These are phyloP conservation scores for Nylanderia fulva DNA, from an alignment of 1,140 invertebrate genomes.

Conservation along the genomic window DNA sequence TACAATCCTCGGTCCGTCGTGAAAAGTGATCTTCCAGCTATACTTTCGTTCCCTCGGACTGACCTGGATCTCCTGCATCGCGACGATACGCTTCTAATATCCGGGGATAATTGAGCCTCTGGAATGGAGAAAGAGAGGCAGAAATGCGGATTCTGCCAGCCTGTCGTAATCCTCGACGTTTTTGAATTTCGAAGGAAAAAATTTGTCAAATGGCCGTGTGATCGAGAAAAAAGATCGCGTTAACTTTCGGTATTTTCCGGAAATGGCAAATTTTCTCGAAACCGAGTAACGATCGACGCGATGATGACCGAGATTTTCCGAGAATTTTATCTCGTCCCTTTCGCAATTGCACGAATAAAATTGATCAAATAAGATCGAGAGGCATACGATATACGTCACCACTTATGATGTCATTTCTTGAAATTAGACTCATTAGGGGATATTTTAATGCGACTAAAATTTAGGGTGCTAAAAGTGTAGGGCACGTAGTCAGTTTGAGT, in stretches of 20 bases:
- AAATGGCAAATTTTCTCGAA: neutral
- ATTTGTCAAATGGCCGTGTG: conserved; percentile 30
- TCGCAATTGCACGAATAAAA: neutral
- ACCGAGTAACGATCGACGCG: neutral
- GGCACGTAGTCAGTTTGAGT: neutral
- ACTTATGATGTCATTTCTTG: neutral
- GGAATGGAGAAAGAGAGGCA: neutral
- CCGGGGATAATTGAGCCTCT: conserved; percentile 47
- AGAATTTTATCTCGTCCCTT: neutral
- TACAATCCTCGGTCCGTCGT: conserved; percentile 11
- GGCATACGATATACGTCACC: neutral
- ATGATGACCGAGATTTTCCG: conserved; percentile 23
- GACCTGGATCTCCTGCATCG: conserved; percentile 45
- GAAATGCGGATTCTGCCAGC: neutral
- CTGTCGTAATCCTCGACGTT: conserved; percentile 33
- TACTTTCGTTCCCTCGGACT: conserved; percentile 9
- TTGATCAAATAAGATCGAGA: neutral
- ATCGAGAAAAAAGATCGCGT: conserved; percentile 19
- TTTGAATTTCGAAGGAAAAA: conserved; percentile 35
- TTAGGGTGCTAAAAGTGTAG: neutral
- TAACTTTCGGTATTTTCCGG: neutral
- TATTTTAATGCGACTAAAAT: conserved; percentile 32
- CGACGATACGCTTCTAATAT: conserved; percentile 45
- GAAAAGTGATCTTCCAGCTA: conserved; percentile 30
- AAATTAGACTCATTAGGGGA: neutral